Evolutionary conservation across 2,113 vertebrate genomes (phyloP).

Genomic region (Leptobrachium ailaonicum): DNA sequence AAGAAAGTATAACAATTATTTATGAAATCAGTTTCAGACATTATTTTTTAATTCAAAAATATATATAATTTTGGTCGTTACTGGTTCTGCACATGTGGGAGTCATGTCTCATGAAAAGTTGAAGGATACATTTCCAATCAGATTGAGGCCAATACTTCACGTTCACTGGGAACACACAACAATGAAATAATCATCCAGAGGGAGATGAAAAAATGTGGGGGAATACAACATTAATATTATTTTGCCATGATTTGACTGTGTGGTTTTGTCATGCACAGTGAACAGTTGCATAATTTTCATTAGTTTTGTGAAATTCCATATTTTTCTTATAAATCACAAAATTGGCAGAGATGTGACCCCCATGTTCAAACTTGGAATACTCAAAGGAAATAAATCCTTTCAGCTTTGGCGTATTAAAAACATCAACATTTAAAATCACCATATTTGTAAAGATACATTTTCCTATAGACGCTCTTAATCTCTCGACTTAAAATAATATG

Average conservation of each 20-base stretch:
- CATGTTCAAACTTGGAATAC: background rate
- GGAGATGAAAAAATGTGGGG: background rate
- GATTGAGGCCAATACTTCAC: background rate
- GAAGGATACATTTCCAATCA: background rate
- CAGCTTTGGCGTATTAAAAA: background rate
- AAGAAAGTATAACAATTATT: background rate
- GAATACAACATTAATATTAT: background rate
- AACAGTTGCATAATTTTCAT: conserved; percentile 14
- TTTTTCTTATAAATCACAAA: conserved; percentile 6
- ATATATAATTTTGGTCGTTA: background rate
- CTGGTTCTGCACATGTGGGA: background rate
- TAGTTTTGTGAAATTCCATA: conserved; percentile 7
- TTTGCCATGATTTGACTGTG: background rate
- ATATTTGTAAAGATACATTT: background rate
- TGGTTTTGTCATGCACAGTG: background rate
- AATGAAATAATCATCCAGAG: background rate
- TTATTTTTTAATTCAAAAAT: background rate
- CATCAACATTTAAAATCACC: background rate
- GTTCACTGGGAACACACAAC: background rate
- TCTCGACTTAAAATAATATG: too few species aligned
- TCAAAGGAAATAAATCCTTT: too few species aligned
- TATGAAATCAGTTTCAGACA: background rate
- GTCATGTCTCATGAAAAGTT: background rate
- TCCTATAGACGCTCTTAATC: background rate
- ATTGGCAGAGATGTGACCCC: background rate